These are phyloP conservation scores for Umimayanthus kanabou DNA, from an alignment of 92 coral and sea anemone species.

Conservation along the genomic window DNA sequence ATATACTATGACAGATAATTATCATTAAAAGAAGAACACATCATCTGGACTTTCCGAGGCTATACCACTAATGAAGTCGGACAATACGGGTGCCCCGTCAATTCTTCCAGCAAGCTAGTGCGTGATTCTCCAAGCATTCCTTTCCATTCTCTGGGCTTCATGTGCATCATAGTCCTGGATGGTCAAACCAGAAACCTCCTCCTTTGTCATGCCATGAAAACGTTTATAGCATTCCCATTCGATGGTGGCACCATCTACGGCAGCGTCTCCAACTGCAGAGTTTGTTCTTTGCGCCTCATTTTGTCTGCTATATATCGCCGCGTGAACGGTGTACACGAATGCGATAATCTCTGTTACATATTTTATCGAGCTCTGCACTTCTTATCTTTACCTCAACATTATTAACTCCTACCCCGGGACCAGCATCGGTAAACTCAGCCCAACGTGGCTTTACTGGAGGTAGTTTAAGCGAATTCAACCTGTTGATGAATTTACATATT, in stretches of 20 bases:
- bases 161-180: too few species aligned
- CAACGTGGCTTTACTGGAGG: constrained; percentile 30
- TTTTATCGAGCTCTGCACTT: constrained; percentile 14
- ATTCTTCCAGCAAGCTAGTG: too few species aligned
- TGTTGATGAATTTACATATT: constrained; percentile 3
- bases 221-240: constrained; percentile 38
- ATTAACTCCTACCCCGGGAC: constrained; percentile 37
- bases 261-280: constrained; percentile 36
- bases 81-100: too few species aligned
- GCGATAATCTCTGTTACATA: constrained; percentile 17
- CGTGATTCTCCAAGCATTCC: too few species aligned
- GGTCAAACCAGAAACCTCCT: too few species aligned
- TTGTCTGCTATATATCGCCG: constrained; percentile 23
- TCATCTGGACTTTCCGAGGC: too few species aligned
- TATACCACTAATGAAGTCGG: too few species aligned
- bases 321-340: constrained; percentile 23
- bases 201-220: constrained; percentile 40
- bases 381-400: constrained; percentile 31
- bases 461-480: constrained; percentile 4
- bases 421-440: too few species aligned
- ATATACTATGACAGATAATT: too few species aligned
- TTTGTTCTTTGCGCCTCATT: constrained; percentile 37
- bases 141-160: too few species aligned
- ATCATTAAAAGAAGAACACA: too few species aligned
- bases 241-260: constrained; percentile 40